Percentiles rank a stretch among this genome's conserved stretches.
These are phyloP conservation scores for Morpho helenor DNA, from an alignment of 2,888 invertebrate species.

Conservation along the genomic window DNA sequence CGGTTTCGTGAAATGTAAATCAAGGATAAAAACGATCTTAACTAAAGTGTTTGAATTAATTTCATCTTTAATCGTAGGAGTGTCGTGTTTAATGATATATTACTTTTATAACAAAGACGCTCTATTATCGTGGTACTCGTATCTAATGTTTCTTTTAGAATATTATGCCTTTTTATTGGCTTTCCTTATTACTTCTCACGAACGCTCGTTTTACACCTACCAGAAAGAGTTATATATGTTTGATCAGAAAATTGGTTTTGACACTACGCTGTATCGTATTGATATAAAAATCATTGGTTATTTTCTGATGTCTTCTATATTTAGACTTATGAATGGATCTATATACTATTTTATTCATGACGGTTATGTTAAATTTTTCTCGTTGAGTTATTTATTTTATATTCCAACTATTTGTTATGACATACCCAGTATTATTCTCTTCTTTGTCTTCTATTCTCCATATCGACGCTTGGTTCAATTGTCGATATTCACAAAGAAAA, in stretches of 20 bases:
- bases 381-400: too few species aligned
- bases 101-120: too few species aligned
- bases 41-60: not conserved
- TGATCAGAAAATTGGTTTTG: not conserved
- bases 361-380: too few species aligned
- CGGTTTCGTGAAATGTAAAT: not conserved
- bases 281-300: not conserved
- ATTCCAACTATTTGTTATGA: not conserved
- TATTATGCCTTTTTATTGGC: not conserved
- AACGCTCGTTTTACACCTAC: not conserved
- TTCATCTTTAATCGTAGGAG: not conserved
- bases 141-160: not conserved
- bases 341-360: too few species aligned
- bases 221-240: not conserved
- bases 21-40: not conserved
- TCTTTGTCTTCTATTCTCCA: not conserved
- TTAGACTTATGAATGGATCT: not conserved
- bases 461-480: not conserved
- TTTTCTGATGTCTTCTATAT: not conserved
- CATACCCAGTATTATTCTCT: not conserved
- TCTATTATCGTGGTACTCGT: too few species aligned
- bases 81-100: too few species aligned
- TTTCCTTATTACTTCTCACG: not conserved
- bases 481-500: not conserved
- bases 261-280: not conserved